These are phyloP conservation scores for Stigmatopora argus DNA, from an alignment of 2,113 vertebrate species.

Conservation along the genomic window DNA sequence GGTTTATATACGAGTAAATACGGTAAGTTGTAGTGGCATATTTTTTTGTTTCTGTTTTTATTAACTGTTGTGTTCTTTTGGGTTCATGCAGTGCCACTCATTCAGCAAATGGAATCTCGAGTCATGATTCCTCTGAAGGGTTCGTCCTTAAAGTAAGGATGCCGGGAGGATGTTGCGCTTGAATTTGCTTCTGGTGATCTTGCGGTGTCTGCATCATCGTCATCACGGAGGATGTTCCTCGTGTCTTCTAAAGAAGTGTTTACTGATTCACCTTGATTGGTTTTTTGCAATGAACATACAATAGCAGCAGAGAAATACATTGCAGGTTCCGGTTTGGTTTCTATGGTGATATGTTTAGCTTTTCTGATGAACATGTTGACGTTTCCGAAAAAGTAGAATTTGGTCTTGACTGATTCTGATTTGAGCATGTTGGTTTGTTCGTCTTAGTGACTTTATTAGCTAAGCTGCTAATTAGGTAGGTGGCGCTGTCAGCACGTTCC, in stretches of 20 bases:
- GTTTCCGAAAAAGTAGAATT: not conserved
- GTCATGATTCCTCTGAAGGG: slow-evolving; percentile 97
- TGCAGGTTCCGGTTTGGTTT: not conserved
- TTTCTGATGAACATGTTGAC: not conserved
- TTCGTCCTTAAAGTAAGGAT: slow-evolving; percentile 81
- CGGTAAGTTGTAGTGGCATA: not conserved
- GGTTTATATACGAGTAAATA: not conserved
- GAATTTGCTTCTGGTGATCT: not conserved
- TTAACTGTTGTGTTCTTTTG: not conserved
- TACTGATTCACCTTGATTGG: not conserved
- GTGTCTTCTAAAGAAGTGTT: not conserved
- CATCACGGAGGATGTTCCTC: not conserved
- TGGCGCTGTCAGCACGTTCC: too few relatives aligned
- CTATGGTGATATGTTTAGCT: not conserved
- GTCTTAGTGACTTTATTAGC: not conserved
- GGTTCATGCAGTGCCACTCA: slow-evolving; percentile 83
- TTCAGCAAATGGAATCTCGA: slow-evolving; percentile 98
- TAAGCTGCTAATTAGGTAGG: not conserved
- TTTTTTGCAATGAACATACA: not conserved
- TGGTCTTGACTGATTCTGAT: not conserved
- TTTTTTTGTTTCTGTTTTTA: not conserved
- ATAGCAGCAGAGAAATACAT: not conserved
- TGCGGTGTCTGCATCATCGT: not conserved
- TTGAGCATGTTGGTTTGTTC: not conserved
- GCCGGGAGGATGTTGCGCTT: not conserved